Evolutionary conservation across 2,113 vertebrate species (phyloP).

Genomic region (Cathartes aura): DNA sequence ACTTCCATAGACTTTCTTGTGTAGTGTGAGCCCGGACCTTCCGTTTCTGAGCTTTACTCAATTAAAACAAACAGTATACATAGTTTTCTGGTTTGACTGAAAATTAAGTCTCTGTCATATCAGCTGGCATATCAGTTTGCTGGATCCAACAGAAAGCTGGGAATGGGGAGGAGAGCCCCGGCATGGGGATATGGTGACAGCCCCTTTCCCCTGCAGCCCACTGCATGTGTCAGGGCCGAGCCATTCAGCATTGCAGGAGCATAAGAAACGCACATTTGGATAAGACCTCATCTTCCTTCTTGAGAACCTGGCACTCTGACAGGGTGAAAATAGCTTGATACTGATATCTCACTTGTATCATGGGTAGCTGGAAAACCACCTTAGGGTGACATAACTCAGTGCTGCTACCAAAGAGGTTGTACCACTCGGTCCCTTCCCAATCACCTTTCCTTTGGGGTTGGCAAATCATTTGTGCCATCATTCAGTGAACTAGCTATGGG

Average conservation of each 20-base stretch:
- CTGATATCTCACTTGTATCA: neutral
- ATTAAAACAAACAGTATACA: neutral
- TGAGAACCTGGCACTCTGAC: neutral
- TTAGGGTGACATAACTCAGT: neutral
- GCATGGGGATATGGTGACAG: too few species aligned
- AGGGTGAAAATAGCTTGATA: neutral
- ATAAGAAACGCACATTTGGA: neutral
- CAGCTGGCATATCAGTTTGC: neutral
- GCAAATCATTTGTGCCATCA: neutral
- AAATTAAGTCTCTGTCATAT: neutral
- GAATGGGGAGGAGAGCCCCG: neutral
- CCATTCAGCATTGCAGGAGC: neutral
- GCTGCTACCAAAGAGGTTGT: neutral
- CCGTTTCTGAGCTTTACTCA: neutral
- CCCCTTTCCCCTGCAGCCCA: neutral
- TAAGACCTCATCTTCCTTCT: neutral
- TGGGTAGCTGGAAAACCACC: neutral
- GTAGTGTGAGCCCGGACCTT: neutral
- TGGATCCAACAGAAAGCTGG: neutral
- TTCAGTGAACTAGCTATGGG: neutral
- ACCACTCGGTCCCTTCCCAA: neutral
- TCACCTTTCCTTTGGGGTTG: neutral
- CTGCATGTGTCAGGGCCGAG: fast-evolving
- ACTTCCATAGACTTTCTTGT: neutral
- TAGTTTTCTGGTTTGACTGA: neutral